Base-by-base conservation (phyloP, 2,113 vertebrate species). In the Bothrops jararaca region DNA sequence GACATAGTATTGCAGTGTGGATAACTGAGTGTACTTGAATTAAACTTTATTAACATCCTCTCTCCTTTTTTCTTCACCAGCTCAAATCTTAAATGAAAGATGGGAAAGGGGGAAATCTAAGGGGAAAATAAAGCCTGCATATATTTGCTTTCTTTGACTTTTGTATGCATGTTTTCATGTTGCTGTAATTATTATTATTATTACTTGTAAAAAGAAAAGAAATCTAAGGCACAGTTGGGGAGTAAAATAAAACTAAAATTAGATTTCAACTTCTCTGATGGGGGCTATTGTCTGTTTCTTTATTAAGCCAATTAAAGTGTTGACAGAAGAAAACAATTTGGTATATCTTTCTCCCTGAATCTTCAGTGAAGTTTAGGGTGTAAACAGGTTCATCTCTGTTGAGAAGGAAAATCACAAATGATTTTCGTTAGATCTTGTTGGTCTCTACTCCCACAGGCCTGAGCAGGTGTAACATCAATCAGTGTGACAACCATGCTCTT, bases 391-490 rank as follows among this genome's bases (percentile, higher is more conserved):
- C 42, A 42, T 74, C 45, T 92, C 87, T 92, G 86, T 89, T 53
- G 80, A 90, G 91, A 45, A 56, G 90, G 94, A 94, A 57, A 57
- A 94, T 91, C 93, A 85, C 34, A 52, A 94, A 92, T 42, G 24
- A 74, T 93, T 92, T 90, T 95, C 94, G 58, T 85, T 23, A 85
- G 91, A 88, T 85, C 10, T 52, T 95, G 90, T 22, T 69, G 93
- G 58, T 95, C 92, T 85, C 89, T 74, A 93, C 96, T 96, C 93
- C 94, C 94, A 89, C 94, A 12, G 1, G 88, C 90, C 92, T 58
- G 34, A 57, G 91, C 92, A 97, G 95, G 95, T 96, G 95, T 95
- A 95, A 92, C 94, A 92, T 96, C 39, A 93, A 89, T 96, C 91
- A 94, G 90, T 93, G 50, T 85, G 92, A 85, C 94, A 91, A 88